Conservation (phyloP, 2,888 invertebrate species). For the Blomia tropicalis region DNA sequence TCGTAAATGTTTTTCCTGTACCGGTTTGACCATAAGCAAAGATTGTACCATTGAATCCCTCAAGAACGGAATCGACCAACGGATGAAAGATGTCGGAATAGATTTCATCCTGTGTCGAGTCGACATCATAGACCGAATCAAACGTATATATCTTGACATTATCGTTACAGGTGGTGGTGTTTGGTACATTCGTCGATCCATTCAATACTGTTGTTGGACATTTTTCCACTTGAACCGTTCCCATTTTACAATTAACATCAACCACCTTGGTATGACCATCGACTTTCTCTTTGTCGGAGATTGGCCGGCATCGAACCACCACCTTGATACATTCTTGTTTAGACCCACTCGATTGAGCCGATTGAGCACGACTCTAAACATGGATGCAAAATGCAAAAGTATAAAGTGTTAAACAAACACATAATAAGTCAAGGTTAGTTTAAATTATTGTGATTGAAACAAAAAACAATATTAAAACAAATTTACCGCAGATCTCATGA, state of each 20-base stretch:
- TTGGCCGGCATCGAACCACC: constrained; percentile 86
- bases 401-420: not conserved
- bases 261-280: constrained; percentile 49
- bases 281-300: constrained; percentile 66
- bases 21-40: constrained; percentile 99
- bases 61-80: constrained; percentile 79
- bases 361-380: constrained; percentile 7
- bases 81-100: constrained; percentile 93
- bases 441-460: too few species aligned
- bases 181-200: not conserved
- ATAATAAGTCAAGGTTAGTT: too few species aligned
- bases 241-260: constrained; percentile 64
- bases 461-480: too few species aligned
- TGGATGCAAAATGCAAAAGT: not conserved
- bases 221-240: constrained; percentile 75
- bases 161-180: constrained; percentile 38
- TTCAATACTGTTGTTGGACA: constrained; percentile 57
- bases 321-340: constrained; percentile 72
- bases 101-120: constrained; percentile 71
- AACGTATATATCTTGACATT: constrained; percentile 75
- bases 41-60: constrained; percentile 96
- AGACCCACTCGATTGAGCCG: not conserved
- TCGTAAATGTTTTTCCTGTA: constrained; percentile 62
- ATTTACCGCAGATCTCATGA: not conserved
- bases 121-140: constrained; percentile 87